Percentiles rank a stretch among this genome's conserved stretches.
Evolutionary conservation across 2,888 invertebrate genomes (phyloP).

Genomic region (Athetis lepigone): DNA sequence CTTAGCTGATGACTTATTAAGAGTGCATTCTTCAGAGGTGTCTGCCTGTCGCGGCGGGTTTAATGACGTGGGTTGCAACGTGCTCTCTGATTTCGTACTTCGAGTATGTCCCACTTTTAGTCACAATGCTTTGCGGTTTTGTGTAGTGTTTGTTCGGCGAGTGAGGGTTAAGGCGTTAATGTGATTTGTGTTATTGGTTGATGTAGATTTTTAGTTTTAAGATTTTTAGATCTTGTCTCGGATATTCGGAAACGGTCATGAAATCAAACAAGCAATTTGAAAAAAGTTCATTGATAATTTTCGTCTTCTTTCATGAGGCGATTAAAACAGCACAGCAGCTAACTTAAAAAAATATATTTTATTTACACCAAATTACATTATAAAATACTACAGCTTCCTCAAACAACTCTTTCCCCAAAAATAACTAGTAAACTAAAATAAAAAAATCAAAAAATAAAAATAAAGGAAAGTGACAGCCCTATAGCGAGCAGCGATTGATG

Average conservation of each 20-base stretch:
- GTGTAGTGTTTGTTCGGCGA: constrained; percentile 48
- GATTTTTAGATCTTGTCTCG: background rate
- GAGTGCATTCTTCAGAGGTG: constrained; percentile 90
- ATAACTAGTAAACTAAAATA: background rate
- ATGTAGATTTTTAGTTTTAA: background rate
- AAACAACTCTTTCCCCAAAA: background rate
- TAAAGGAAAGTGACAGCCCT: constrained; percentile 40
- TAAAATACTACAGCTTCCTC: background rate
- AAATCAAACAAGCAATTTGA: background rate
- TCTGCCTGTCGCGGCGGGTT: constrained; percentile 86
- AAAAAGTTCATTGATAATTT: background rate
- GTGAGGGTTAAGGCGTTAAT: constrained; percentile 28
- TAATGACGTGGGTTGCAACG: constrained; percentile 85
- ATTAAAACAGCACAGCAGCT: background rate
- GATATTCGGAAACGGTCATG: background rate
- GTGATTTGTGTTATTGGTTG: constrained; percentile 23
- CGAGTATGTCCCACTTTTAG: constrained; percentile 83
- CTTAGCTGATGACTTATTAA: constrained; percentile 91
- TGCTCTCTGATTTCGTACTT: constrained; percentile 76
- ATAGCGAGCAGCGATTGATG: constrained; percentile 42
- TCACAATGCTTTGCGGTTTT: constrained; percentile 68
- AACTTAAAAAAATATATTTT: background rate
- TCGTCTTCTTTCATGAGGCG: background rate
- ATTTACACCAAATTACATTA: background rate
- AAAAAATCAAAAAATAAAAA: background rate